Conservation (phyloP, 2,888 invertebrate genomes). For the Rhagophthalmus giganteus region DNA sequence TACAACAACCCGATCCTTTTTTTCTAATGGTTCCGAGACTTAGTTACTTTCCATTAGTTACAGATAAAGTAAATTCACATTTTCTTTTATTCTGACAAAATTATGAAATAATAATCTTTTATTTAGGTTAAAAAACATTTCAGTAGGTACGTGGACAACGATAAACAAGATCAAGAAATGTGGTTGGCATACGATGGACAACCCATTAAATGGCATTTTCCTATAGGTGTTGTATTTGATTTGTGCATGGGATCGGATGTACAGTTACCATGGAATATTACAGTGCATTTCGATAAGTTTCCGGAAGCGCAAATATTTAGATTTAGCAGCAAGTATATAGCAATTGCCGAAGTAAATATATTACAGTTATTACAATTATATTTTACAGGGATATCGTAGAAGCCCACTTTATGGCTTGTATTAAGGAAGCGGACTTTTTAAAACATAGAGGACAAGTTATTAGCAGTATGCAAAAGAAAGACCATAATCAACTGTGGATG, state of each 20-base stretch:
- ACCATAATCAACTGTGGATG: constrained; percentile 94
- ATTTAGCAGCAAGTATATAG: constrained; percentile 76
- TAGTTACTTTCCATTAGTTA: constrained; percentile 92
- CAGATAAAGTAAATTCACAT: constrained; percentile 79
- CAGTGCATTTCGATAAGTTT: constrained; percentile 93
- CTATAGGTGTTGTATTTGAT: constrained; percentile 92
- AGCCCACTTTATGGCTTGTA: constrained; percentile 90
- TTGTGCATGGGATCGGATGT: constrained; percentile 67
- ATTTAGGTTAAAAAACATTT: constrained; percentile 86
- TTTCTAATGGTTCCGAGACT: constrained; percentile 92
- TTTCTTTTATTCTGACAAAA: constrained; percentile 3
- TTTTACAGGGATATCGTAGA: constrained; percentile 80
- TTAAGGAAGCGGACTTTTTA: constrained; percentile 98
- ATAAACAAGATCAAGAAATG: constrained; percentile 83
- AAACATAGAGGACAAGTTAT: constrained; percentile 92
- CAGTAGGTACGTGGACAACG: constrained; percentile 76
- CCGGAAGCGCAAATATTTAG: constrained; percentile 87
- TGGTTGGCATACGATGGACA: constrained; percentile 94
- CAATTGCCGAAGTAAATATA: background rate
- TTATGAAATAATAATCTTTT: constrained; percentile 30
- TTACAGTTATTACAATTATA: constrained; percentile 1
- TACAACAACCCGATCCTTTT: constrained; percentile 89
- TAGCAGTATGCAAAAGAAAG: constrained; percentile 92
- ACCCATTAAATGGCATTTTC: constrained; percentile 88
- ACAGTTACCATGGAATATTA: constrained; percentile 88